These are phyloP conservation scores for Sepioteuthis lessoniana DNA, from an alignment of 2,888 invertebrate species.

Conservation along the genomic window DNA sequence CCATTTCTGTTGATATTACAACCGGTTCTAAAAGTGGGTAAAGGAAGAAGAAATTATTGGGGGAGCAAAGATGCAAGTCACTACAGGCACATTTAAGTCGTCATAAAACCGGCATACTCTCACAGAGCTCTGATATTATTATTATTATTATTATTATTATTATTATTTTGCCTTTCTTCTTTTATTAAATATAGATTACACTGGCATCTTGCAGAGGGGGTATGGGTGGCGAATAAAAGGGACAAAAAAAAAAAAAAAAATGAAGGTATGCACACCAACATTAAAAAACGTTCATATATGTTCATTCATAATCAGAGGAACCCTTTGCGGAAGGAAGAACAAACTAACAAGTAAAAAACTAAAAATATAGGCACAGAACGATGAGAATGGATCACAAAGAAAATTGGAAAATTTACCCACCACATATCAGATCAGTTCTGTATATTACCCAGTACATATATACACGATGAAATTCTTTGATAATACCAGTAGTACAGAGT, in stretches of 20 bases:
- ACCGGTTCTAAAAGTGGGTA: not conserved
- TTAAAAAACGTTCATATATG: not conserved
- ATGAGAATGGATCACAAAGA: not conserved
- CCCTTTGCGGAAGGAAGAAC: not conserved
- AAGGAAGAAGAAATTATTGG: not conserved
- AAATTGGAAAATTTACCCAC: not conserved
- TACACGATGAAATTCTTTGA: no score
- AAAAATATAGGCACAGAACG: not conserved
- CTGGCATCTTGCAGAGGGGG: not conserved
- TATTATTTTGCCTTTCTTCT: not conserved
- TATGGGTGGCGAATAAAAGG: not conserved
- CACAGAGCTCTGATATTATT: not conserved
- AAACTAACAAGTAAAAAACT: not conserved
- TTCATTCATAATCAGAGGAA: not conserved
- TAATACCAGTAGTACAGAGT: no score
- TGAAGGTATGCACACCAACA: not conserved
- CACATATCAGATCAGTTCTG: not conserved
- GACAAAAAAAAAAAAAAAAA: not conserved
- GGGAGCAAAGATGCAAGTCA: not conserved
- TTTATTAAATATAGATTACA: not conserved
- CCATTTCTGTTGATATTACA: conserved; percentile 4
- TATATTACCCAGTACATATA: not conserved
- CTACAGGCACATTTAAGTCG: not conserved
- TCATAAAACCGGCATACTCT: not conserved
- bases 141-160: no score